Base-by-base conservation (phyloP, 2,797 vertebrate species). In the Myotis myotis region DNA sequence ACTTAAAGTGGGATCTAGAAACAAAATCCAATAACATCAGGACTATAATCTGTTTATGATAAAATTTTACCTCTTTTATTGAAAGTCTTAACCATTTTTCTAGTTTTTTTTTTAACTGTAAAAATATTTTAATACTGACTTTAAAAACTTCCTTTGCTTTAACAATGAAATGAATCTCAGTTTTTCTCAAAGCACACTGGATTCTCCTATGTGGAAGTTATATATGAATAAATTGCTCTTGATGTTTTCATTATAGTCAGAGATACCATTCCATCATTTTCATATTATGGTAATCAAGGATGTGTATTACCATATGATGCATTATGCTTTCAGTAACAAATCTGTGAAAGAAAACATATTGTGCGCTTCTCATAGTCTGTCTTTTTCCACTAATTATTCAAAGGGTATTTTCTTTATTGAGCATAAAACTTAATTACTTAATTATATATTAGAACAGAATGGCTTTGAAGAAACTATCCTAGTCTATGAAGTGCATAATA, bases 391-490 rank as follows among this genome's bases (percentile, higher is more conserved):
- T 93, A 95, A 91, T 96, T 96, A 91, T 91, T 96, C 71, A 94
- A 96, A 96, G 17, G 17, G 72, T 91, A 89, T 94, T 96, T 96
- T 97, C 79, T 94, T 95, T 84, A 96, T 79, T 95, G 88, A 96
- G 11, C 80, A 96, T 78, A 55, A 81, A 51, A 62, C 33, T 89
- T 96, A 97, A 96, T 96, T 96, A 92, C 90, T 96, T 97, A 96
- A 97, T 96, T 97, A 95, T 76, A 91, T 91, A 81, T 84, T 91
- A 97, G 80, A 80, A 28, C 25, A 95, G 19, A 96, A 96, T 96
- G 88, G 57, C 68, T 96, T 91, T 91, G 71, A 97, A 91, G 88
- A 92, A 96, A 66, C 19, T 71, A 88, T 81, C 30, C 75, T 62
- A 89, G 87, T 91, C 75, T 94, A 76, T 87, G 75, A 97, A 96